phyloP scores from a whole-genome alignment of 1,140 invertebrate genomes.

The Drosophila mojavensis region DNA sequence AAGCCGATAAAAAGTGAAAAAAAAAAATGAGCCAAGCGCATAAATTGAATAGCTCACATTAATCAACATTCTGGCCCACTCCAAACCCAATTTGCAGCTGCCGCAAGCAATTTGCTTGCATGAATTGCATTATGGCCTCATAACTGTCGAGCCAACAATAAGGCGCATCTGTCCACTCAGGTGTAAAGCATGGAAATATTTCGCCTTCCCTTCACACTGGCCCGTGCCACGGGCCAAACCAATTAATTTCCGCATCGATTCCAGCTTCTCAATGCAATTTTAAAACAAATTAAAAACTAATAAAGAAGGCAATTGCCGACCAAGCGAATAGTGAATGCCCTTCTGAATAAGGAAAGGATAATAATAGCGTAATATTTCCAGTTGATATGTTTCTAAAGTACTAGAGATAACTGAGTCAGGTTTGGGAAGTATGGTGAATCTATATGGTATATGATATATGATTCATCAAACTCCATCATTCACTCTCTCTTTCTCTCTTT shows the following conservation, averaged over 20 bases:
- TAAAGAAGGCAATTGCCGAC: too few relatives aligned
- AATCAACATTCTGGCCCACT: conserved; percentile 50
- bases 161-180: conserved; percentile 24
- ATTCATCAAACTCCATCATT: too few relatives aligned
- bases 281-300: conserved; percentile 13
- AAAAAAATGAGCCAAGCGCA: background rate
- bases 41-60: conserved; percentile 56
- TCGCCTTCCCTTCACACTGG: too few relatives aligned
- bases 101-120: conserved; percentile 15
- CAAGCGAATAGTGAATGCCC: too few relatives aligned
- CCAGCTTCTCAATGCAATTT: conserved; percentile 25
- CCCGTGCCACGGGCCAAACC: conserved; percentile 50
- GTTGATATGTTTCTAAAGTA: too few relatives aligned
- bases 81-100: conserved; percentile 16
- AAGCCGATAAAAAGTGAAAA: conserved; percentile 5
- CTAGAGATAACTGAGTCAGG: too few relatives aligned
- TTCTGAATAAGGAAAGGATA: too few relatives aligned
- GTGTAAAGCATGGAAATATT: conserved; percentile 33
- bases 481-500: too few relatives aligned
- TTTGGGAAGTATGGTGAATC: too few relatives aligned
- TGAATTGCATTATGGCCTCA: conserved; percentile 38
- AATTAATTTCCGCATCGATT: conserved; percentile 58
- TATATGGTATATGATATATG: too few relatives aligned
- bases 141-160: conserved; percentile 31
- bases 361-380: too few relatives aligned